Conservation (phyloP, 1,140 invertebrate genomes). For the Aleiodes sp. region DNA sequence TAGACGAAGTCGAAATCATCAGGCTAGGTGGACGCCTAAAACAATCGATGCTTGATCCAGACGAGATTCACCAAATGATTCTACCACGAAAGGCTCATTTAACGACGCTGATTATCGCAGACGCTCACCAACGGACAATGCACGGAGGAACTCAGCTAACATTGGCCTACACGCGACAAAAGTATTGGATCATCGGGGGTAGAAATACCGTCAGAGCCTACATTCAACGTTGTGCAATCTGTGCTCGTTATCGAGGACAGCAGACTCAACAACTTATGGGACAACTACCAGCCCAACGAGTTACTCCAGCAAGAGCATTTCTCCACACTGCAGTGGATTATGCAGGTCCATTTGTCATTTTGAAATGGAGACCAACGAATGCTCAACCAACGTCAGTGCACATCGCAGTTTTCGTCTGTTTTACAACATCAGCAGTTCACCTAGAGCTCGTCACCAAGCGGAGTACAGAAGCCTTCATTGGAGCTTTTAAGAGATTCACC, state of each 20-base stretch:
- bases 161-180: slow-evolving; percentile 35
- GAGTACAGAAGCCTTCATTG: no score
- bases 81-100: slow-evolving; percentile 37
- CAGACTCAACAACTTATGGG: slow-evolving; percentile 38
- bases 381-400: no score
- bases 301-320: slow-evolving; percentile 40
- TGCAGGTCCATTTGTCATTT: slow-evolving; percentile 50
- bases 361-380: no score
- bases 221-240: neutral
- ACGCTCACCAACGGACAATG: slow-evolving; percentile 37
- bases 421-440: no score
- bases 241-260: neutral
- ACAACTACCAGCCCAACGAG: slow-evolving; percentile 26
- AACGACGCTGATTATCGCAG: slow-evolving; percentile 38
- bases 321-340: slow-evolving; percentile 46
- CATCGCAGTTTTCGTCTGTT: no score
- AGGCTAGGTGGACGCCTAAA: no score
- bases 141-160: slow-evolving; percentile 48
- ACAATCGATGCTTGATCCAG: no score
- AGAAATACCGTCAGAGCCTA: slow-evolving; percentile 24
- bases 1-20: no score
- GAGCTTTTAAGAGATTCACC: no score
- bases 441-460: no score
- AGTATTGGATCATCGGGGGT: slow-evolving; percentile 44
- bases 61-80: no score